Percentiles rank a stretch among this genome's conserved stretches.
phyloP scores from a whole-genome alignment of 2,888 invertebrate genomes.

The Epinotia nisella region DNA sequence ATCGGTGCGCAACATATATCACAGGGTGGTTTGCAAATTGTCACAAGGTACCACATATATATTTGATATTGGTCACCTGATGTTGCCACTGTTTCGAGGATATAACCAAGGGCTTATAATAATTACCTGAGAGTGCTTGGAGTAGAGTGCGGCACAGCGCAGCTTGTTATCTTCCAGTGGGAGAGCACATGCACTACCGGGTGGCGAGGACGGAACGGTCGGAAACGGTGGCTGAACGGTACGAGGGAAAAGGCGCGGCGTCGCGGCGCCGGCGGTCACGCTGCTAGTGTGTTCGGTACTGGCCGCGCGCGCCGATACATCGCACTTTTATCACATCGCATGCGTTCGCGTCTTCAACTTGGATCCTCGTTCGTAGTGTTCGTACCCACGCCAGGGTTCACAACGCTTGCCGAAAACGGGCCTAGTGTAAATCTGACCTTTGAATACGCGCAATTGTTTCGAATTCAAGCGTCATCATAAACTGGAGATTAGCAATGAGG shows the following conservation, averaged over 20 bases:
- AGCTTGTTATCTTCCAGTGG: slow-evolving; percentile 60
- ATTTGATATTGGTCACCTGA: slow-evolving; percentile 2
- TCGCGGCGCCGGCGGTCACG: slow-evolving; percentile 68
- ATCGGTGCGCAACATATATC: not conserved
- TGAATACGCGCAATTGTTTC: not conserved
- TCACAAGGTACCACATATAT: slow-evolving; percentile 3
- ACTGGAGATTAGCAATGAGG: too few species aligned
- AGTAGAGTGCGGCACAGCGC: slow-evolving; percentile 50
- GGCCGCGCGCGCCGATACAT: slow-evolving; percentile 72
- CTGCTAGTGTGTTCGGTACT: slow-evolving; percentile 73
- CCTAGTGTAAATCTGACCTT: not conserved
- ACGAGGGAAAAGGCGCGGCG: slow-evolving; percentile 51
- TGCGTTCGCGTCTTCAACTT: slow-evolving; percentile 77
- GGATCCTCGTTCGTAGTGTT: slow-evolving; percentile 61
- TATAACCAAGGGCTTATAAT: slow-evolving; percentile 1
- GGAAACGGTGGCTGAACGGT: slow-evolving; percentile 24
- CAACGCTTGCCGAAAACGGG: not conserved
- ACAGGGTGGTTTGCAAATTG: not conserved
- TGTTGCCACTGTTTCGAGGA: not conserved
- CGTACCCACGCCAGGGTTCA: not conserved
- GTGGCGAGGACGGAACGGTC: slow-evolving; percentile 46
- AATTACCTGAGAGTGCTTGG: slow-evolving; percentile 25
- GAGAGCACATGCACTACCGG: slow-evolving; percentile 74
- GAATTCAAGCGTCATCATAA: not conserved
- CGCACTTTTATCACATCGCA: slow-evolving; percentile 80